Evolutionary conservation across 2,113 vertebrate genomes (phyloP), one percentile per base, ranked within the genome.

Genomic region (Oryzias curvinotus): DNA sequence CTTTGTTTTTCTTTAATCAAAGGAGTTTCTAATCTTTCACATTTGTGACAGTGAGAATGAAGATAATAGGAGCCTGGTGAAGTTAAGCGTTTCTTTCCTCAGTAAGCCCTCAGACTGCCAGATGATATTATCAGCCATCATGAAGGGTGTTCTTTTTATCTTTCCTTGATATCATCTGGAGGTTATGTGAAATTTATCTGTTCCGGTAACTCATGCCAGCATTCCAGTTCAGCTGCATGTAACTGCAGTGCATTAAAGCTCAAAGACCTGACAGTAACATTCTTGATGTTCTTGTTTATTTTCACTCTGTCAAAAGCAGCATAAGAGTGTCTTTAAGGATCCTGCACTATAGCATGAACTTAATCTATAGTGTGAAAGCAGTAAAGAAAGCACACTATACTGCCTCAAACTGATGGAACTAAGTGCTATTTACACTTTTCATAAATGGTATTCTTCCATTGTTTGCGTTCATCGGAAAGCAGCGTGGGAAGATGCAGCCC

Each of bases 391-490:
- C 12, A 30, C 58, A 63, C 51, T 55, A 73, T 70, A 55, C 28
- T 16, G 41, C 67, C 28, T 36, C 30, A 48, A 17, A 49, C 30
- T 13, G 28, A 50, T 4, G n/a, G 23, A 43, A 58, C 19, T 71
- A 71, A 78, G 62, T 57, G 36, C 50, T 75, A 28, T 79, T 75
- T 68, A 72, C 52, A 50, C 57, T 4, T 67, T 55, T 68, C 64
- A 66, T 65, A 65, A 80, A 57, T 47, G 58, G 64, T 65, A 58
- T 80, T 68, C 26, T 71, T 49, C 41, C 52, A 44, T 73, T 52
- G 52, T 70, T 12, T 8, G 55, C 21, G 70, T 48, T 62, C 16
- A 43, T 57, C 26, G 14, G 44, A 43, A 57, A 26, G 67, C 58
- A 28, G 59, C 15, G 58, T 26, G 57, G 54, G 43, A 16, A 8